These are phyloP conservation scores for Apis dorsata DNA, from an alignment of 1,140 invertebrate species.

Conservation along the genomic window DNA sequence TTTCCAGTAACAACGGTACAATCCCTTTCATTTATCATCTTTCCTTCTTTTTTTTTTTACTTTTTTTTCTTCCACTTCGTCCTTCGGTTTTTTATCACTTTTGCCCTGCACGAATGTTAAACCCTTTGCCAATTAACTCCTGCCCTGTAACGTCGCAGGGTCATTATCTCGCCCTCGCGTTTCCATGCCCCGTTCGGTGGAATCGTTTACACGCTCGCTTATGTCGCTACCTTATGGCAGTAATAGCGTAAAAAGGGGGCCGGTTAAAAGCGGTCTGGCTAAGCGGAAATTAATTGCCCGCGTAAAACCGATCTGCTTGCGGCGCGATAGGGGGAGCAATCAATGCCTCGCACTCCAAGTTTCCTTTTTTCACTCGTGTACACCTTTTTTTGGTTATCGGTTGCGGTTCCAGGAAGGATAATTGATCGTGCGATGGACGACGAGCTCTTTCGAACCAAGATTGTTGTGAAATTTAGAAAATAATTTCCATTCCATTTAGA, in stretches of 20 bases:
- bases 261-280: background rate
- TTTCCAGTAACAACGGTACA: background rate
- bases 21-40: background rate
- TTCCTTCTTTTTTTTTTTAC: too few relatives aligned
- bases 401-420: too few relatives aligned
- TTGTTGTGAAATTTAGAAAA: too few relatives aligned
- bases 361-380: too few relatives aligned
- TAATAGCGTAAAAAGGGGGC: background rate
- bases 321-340: too few relatives aligned
- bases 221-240: background rate
- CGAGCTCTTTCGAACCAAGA: too few relatives aligned
- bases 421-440: too few relatives aligned
- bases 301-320: background rate
- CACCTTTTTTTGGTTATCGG: too few relatives aligned
- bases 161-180: background rate
- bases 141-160: background rate
- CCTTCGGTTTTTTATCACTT: too few relatives aligned
- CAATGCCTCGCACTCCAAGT: background rate
- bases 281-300: constrained; percentile 1
- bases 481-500: too few relatives aligned
- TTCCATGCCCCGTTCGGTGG: background rate
- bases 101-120: background rate
- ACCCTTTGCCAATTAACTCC: constrained; percentile 22
- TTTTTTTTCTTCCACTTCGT: background rate
- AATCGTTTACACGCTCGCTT: constrained; percentile 6